Evolutionary conservation across 2,888 invertebrate species (phyloP), one percentile per base, ranked within the genome.

Genomic region (Anticlea derivata): DNA sequence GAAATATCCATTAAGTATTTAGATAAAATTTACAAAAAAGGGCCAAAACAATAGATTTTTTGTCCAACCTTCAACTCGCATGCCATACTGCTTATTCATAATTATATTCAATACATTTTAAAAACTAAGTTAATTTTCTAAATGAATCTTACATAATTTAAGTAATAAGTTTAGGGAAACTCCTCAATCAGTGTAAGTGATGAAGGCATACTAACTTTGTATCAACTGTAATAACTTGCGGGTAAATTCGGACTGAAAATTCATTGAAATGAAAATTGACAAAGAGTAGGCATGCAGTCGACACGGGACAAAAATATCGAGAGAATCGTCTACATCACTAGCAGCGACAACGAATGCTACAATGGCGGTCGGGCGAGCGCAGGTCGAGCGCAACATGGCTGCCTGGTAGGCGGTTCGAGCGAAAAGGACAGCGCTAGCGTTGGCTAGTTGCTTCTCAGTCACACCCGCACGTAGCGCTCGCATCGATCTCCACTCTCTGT

Each of bases 311-410:
- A 75, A 76, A 79, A 75, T 74, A 80, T 86, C 84, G 84, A 83
- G 68, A 74, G 65, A 67, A 73, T 68, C 66, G 69, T 64, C 79
- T 70, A 85, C 90, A 85, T 82, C 90, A 87, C 90, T 90, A 90
- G 81, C 75, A 74, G 80, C 79, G 75, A 84, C 80, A 74, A 76
- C 83, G 80, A 89, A 83, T 79, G 89, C 86, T 87, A 87, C 88
- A 89, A 90, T 90, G 90, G 90, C 90, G 89, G 89, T 88, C 89
- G 88, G 88, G 82, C 89, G 83, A 87, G 86, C 88, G 82, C 89
- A 86, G 89, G 89, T 87, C 90, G 90, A 88, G 89, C 89, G 88
- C 88, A 90, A 90, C 89, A 89, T 89, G 90, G 90, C 90, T 86
- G 90, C 87, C 90, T 82, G 74, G 89, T 88, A 89, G 89, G 89